Evolutionary conservation across 2,113 vertebrate species (phyloP).

Genomic region (Meles meles): DNA sequence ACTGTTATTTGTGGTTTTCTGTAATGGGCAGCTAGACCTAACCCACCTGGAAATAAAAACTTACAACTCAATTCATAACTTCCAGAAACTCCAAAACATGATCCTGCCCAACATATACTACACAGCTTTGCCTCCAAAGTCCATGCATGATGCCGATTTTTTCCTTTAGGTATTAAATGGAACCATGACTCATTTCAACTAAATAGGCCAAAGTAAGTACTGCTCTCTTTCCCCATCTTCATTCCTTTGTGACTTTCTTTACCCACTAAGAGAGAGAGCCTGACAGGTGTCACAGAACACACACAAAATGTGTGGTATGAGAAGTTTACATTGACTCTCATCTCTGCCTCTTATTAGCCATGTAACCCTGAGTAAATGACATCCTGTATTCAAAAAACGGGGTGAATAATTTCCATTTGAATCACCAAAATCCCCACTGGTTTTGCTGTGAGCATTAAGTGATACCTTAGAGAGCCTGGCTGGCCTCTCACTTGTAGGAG

Average conservation of each 20-base stretch:
- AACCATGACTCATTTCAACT: background rate
- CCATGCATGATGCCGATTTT: background rate
- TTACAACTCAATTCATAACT: background rate
- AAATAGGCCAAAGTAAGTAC: background rate
- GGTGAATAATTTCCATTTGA: slow-evolving; percentile 31
- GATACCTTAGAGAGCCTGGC: background rate
- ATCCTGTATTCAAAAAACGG: background rate
- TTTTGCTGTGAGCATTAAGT: background rate
- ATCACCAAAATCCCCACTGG: background rate
- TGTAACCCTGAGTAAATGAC: background rate
- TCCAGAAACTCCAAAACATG: slow-evolving; percentile 24
- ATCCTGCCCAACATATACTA: background rate
- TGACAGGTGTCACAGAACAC: background rate
- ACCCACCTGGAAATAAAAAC: background rate
- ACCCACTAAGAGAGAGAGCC: background rate
- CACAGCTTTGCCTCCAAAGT: background rate
- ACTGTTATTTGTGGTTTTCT: background rate
- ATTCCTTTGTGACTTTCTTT: background rate
- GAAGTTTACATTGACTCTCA: background rate
- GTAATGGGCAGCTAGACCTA: background rate
- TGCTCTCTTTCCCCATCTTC: background rate
- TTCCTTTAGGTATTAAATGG: background rate
- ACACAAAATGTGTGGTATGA: background rate
- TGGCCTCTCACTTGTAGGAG: background rate
- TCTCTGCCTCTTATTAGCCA: background rate